A percentile compares a stretch with the other conserved stretches of the same genome.
These are phyloP conservation scores for Nixonia krombeini DNA, from an alignment of 1,140 invertebrate genomes.

Conservation along the genomic window DNA sequence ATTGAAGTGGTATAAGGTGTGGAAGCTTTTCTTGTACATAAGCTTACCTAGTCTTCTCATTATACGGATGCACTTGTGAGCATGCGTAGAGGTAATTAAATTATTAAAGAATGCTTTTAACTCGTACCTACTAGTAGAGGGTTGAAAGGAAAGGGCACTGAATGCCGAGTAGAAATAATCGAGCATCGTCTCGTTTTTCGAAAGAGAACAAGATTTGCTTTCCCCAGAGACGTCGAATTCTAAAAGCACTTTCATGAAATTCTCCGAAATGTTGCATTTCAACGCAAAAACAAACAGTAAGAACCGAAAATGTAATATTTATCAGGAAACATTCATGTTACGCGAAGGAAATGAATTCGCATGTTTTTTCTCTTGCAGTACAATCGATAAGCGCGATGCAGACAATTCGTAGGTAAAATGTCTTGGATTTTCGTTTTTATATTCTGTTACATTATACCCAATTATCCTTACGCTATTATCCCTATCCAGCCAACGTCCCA, in stretches of 20 bases:
- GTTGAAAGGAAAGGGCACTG: slow-evolving; percentile 34
- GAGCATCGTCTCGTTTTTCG: slow-evolving; percentile 32
- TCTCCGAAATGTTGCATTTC: slow-evolving; percentile 15
- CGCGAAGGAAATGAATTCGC: no score
- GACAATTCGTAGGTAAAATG: no score
- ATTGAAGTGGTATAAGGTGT: no score
- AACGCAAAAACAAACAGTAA: slow-evolving; percentile 2
- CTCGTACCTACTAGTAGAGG: slow-evolving; percentile 28
- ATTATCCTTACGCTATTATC: slow-evolving; percentile 32
- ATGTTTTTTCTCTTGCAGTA: no score
- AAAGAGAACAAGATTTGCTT: slow-evolving; percentile 35
- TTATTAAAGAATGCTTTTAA: slow-evolving; percentile 50
- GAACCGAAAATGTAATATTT: no score
- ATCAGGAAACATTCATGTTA: no score
- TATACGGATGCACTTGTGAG: slow-evolving; percentile 25
- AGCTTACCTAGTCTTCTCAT: slow-evolving; percentile 27
- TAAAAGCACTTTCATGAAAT: slow-evolving; percentile 39
- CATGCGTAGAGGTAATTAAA: slow-evolving; percentile 34
- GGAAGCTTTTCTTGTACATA: slow-evolving; percentile 6
- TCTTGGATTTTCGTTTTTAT: no score
- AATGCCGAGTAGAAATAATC: slow-evolving; percentile 46
- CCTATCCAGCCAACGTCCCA: slow-evolving; percentile 19
- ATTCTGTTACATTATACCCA: no score
- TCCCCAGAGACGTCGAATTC: slow-evolving; percentile 31
- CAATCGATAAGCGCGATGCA: no score